Evolutionary conservation across 1,140 invertebrate species (phyloP).

Genomic region (Gonioctena quinquepunctata): DNA sequence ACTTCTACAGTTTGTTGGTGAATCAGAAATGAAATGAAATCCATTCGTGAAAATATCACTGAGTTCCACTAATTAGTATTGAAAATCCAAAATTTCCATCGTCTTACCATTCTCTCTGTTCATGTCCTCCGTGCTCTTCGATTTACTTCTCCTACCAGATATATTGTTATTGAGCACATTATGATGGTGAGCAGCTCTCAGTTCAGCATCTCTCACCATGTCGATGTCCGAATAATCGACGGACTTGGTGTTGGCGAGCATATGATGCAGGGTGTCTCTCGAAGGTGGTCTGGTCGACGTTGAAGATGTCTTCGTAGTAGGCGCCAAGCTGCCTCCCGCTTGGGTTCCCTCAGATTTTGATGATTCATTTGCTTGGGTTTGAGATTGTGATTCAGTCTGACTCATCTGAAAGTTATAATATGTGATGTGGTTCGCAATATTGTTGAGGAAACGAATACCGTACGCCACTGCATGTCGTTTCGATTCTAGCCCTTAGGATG

Average conservation of each 20-base stretch:
- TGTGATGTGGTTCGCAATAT: too few species aligned
- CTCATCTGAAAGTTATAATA: conserved; percentile 39
- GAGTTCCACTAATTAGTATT: too few species aligned
- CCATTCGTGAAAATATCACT: too few species aligned
- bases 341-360: conserved; percentile 81
- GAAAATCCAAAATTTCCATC: too few species aligned
- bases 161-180: conserved; percentile 72
- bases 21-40: too few species aligned
- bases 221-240: conserved; percentile 77
- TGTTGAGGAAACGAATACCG: too few species aligned
- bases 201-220: conserved; percentile 66
- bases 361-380: conserved; percentile 58
- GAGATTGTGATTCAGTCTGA: conserved; percentile 54
- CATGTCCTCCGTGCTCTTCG: conserved; percentile 90
- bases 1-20: too few species aligned
- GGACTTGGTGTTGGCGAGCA: conserved; percentile 65
- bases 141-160: conserved; percentile 67
- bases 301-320: conserved; percentile 60
- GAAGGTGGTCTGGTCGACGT: conserved; percentile 62
- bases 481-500: too few species aligned
- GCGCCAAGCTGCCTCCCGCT: conserved; percentile 70
- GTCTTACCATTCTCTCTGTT: conserved; percentile 61
- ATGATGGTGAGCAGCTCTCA: conserved; percentile 62
- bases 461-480: too few species aligned
- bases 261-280: conserved; percentile 68